Base-by-base conservation (phyloP, 2,888 invertebrate genomes). In the Argyresthia goedartella region DNA sequence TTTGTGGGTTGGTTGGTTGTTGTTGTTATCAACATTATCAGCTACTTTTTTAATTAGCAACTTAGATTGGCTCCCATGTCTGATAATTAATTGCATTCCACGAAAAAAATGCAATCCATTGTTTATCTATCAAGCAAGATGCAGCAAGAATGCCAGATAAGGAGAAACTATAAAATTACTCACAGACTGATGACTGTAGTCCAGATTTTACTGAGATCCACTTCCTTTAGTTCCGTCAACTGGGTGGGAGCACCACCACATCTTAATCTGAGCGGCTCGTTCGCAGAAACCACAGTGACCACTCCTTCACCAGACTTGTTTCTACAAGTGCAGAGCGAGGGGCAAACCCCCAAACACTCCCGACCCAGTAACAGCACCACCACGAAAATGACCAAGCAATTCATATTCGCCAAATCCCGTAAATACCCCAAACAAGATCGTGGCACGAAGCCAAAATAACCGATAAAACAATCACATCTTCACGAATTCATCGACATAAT, bases 141-240 rank as follows among this genome's bases (percentile, higher is more conserved):
- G 25, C 25, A 25, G 25, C 25, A 25, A 25, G 25, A 25, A 25
- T 25, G 25, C 25, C 25, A 25, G 25, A 25, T 25, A 6, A 25
- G 6, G 41, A 11, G 41, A 41, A 11, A 41, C 10, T 6, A 6
- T 41, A 10, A 9, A 41, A 41, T 35, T 54, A 88, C 91, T 89
- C 86, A 92, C 92, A 92, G 75, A 73, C 91, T 91, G 50, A 90
- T 84, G 57, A 92, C 87, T 65, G 89, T 88, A 56, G 81, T 81
- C 67, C 89, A 88, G 55, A 91, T 74, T 66, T 88, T 88, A 61
- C 88, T 87, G 53, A 92, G 71, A 67, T 91, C 89, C 59, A 92
- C 81, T 67, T 90, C 90, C 58, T 89, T 89, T 36, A 90, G 71
- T 63, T 89, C 89, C 33, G 85, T 84, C 55, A 92, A 87, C 57